Evolutionary conservation across 2,113 vertebrate species (phyloP), one percentile per base, ranked within the genome.

Genomic region (Sylvia atricapilla): DNA sequence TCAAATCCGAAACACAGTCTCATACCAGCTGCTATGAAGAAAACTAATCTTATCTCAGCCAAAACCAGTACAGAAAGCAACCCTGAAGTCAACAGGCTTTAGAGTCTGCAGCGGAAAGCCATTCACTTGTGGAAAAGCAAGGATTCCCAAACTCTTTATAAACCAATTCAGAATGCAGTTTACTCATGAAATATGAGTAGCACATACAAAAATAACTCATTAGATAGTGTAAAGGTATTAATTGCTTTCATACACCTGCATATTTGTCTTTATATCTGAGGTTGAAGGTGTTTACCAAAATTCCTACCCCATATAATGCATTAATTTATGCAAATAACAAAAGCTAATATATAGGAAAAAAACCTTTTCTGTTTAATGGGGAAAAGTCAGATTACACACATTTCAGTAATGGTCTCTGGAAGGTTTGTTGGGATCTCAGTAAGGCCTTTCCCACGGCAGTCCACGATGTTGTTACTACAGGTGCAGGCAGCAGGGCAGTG

Each of bases 381-480:
- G 59, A 78, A 62, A 88, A 30, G 28, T 44, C 15, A 74, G 59
- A 55, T 44, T 87, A 98, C 98, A 25, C 98, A 99, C 99, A 99
- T 99, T 98, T 99, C 99, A 27, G 99, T 99, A 95, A 99, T 99
- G 69, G 99, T 99, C 97, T 99, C 99, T 10, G 99, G 99, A 58
- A 99, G 99, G 94, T 99, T 99, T 7, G 98, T 99, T 89, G 99
- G 99, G 90, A 99, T 99, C 89, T 99, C 99, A 15, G 98, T 98
- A 69, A 99, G 98, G 49, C 99, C 98, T 86, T 99, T 99, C 68
- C 99, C 99, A 96, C 99, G 98, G 95, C 99, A 99, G 98, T 99
- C 99, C 83, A 99, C 99, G 5, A 99, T 99, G 93, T 99, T 99
- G 98, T 99, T 99, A 96, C 99, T 99, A 93, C 99, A 99, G 91